These are phyloP conservation scores for Drepanosiphum platanoidis DNA, from an alignment of 2,888 invertebrate genomes.

Conservation along the genomic window DNA sequence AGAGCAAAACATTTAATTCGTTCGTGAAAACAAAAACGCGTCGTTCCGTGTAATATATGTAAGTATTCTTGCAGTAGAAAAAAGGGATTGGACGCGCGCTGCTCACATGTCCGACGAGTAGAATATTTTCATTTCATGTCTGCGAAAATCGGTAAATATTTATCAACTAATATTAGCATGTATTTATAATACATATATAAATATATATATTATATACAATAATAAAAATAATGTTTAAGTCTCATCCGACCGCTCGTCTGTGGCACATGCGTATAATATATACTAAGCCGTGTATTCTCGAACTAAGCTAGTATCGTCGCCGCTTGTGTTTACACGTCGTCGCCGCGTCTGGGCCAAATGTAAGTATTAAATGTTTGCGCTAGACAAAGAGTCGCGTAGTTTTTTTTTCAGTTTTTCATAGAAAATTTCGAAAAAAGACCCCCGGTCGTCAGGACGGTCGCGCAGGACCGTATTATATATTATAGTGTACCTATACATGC, in stretches of 20 bases:
- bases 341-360: neutral
- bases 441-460: neutral
- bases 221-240: too few relatives aligned
- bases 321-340: neutral
- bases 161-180: neutral
- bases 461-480: neutral
- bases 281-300: neutral
- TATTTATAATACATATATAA: too few relatives aligned
- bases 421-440: conserved; percentile 21
- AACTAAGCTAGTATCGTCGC: neutral
- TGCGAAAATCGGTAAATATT: neutral
- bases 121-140: neutral
- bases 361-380: conserved; percentile 32
- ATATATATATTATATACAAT: too few relatives aligned
- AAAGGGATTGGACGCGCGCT: neutral
- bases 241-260: too few relatives aligned
- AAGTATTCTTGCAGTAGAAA: neutral
- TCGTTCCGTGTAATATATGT: too few relatives aligned
- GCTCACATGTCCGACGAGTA: neutral
- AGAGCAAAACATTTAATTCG: neutral
- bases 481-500: neutral
- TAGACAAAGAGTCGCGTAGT: neutral
- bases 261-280: neutral
- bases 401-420: neutral
- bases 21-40: neutral